These are phyloP conservation scores for Drosophila affinis DNA, from an alignment of 2,888 invertebrate genomes.

Conservation along the genomic window DNA sequence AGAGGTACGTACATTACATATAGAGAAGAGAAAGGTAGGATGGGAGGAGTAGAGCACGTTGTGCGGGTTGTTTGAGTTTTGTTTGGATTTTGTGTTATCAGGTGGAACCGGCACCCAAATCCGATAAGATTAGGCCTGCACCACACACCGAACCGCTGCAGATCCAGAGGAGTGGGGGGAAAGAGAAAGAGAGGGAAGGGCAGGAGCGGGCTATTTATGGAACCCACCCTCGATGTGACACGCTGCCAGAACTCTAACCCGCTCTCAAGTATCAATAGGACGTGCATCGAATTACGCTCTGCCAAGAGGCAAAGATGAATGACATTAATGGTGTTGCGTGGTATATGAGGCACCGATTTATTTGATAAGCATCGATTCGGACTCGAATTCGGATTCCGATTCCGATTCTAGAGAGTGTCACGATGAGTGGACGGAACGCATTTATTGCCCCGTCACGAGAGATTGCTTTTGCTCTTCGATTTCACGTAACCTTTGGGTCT, in stretches of 20 bases:
- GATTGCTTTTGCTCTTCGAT: conserved; percentile 33
- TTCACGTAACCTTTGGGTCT: conserved; percentile 13
- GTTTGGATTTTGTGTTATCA: conserved; percentile 35
- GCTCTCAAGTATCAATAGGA: conserved; percentile 12
- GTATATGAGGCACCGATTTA: background rate
- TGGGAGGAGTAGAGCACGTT: conserved; percentile 27
- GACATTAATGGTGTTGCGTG: background rate
- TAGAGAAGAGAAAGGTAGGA: background rate
- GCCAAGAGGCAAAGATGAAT: background rate
- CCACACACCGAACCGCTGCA: conserved; percentile 12
- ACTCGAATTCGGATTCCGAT: background rate
- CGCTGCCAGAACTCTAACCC: conserved; percentile 5
- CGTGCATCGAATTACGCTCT: conserved; percentile 14
- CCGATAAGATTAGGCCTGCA: conserved; percentile 41
- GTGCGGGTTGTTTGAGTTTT: conserved; percentile 31
- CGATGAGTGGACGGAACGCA: background rate
- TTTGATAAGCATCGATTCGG: conserved; percentile 4
- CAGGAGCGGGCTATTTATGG: conserved; percentile 19
- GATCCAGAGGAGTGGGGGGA: conserved; percentile 18
- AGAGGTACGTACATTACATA: conserved; percentile 73
- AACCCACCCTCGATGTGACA: conserved; percentile 22
- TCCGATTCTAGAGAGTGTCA: background rate
- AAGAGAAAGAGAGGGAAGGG: background rate
- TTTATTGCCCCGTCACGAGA: conserved; percentile 28
- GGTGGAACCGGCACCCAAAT: conserved; percentile 29